Base-by-base conservation (phyloP, 2,797 vertebrate species). In the Catharus ustulatus region DNA sequence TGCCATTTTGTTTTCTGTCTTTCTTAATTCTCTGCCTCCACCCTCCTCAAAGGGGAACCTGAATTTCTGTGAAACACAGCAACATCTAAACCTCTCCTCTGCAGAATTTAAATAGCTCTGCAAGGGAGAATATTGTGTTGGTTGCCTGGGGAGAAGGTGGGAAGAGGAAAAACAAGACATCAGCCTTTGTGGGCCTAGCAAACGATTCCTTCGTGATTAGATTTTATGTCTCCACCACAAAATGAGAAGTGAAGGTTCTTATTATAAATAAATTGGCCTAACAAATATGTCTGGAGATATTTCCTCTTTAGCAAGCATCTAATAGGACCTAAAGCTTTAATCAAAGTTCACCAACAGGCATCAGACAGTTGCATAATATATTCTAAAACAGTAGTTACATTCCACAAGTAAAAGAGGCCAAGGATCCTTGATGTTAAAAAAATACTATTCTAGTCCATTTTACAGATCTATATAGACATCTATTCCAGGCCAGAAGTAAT, bases 241-340 rank as follows among this genome's bases (percentile, higher is more conserved):
- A 94, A 27, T 10, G 46, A 88, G 80, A 96, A 90, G 49, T 74
- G 22, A 94, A 76, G 59, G 40, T 82, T 90, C 32, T 45, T 55
- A 42, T 2, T 72, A 58, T 15, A 77, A 88, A 78, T 36, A 27
- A 77, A 26, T 15, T 5, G 3, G 34, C 43, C 30, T 69, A 66
- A 84, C 32, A 67, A 61, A 24, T 22, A 48, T 0, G 0, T 40
- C 54, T 91, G 63, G 68, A 84, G 29, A 18, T 38, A 80, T 6
- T 51, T 72, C 68, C 76, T 81, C 58, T 84, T 84, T 38, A 90
- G 66, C 9, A 64, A 83, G 20, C 32, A 58, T 55, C 34, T 34
- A 34, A 34, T 6, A 90, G 62, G 30, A 72, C 30, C 11, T 57
- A 68, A 85, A 88, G 38, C 32, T 40, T 84, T 49, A 66, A 72